These are phyloP conservation scores for Drosophila macrospina DNA, from an alignment of 2,888 invertebrate genomes.

Conservation along the genomic window DNA sequence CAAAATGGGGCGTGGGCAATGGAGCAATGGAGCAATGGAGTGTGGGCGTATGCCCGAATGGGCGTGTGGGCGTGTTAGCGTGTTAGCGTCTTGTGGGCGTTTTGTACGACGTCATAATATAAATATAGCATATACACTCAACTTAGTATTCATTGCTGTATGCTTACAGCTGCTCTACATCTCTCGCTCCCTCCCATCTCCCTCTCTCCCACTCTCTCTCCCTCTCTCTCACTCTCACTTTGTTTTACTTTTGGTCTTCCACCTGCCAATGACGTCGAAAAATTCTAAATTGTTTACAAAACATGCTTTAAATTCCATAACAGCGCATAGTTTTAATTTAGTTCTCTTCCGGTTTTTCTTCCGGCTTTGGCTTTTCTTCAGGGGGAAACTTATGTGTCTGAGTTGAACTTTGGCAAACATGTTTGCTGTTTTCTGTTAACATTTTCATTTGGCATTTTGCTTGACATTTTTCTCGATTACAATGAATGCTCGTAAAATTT, in stretches of 20 bases:
- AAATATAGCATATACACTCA: conserved; percentile 43
- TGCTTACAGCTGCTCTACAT: neutral
- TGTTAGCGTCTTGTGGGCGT: conserved; percentile 29
- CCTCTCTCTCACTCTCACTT: too few relatives aligned
- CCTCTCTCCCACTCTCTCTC: neutral
- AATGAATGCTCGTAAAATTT: conserved; percentile 76
- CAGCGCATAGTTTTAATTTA: conserved; percentile 21
- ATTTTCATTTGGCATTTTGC: conserved; percentile 66
- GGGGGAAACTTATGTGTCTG: conserved; percentile 24
- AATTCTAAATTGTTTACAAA: conserved; percentile 35
- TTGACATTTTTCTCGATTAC: conserved; percentile 67
- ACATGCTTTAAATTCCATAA: conserved; percentile 36
- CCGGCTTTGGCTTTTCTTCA: too few relatives aligned
- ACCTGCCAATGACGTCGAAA: conserved; percentile 49
- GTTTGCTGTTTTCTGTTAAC: conserved; percentile 36
- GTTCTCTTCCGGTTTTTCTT: conserved; percentile 6
- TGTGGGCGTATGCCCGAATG: conserved; percentile 21
- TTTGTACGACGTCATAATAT: conserved; percentile 67
- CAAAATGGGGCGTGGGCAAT: conserved; percentile 17
- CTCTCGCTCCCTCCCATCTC: neutral
- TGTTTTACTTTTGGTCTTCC: neutral
- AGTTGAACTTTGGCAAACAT: conserved; percentile 48
- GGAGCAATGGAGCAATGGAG: conserved; percentile 7
- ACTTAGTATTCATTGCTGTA: conserved; percentile 16
- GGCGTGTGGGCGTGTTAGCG: conserved; percentile 24